Evolutionary conservation across 2,113 vertebrate species (phyloP).

Genomic region (Rhynchomys soricoides): DNA sequence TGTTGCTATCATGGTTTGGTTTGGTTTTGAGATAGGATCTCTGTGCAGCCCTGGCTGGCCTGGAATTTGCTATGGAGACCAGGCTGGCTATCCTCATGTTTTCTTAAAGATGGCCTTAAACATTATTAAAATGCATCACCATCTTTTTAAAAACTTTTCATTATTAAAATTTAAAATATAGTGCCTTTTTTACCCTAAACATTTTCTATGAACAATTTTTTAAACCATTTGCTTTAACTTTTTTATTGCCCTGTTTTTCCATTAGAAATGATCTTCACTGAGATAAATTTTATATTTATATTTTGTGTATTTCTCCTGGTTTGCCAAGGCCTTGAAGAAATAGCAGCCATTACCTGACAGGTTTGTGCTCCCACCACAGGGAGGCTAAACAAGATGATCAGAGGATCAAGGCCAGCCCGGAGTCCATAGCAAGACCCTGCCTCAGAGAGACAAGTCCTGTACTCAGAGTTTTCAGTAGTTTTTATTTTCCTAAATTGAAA

Average conservation of each 20-base stretch:
- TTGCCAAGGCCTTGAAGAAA: constrained; percentile 17
- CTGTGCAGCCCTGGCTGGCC: not conserved
- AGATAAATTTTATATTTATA: not conserved
- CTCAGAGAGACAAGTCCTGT: not conserved
- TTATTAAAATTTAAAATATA: constrained; percentile 54
- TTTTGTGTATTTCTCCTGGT: constrained; percentile 32
- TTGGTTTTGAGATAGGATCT: not conserved
- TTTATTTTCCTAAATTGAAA: constrained; percentile 41
- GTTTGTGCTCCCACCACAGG: not conserved
- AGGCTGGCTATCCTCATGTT: not conserved
- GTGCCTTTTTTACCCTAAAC: not conserved
- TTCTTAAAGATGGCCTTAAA: constrained; percentile 24
- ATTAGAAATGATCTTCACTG: not conserved
- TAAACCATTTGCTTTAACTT: constrained; percentile 44
- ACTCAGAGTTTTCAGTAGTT: constrained; percentile 27
- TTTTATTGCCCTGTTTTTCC: constrained; percentile 19
- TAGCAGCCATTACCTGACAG: not conserved
- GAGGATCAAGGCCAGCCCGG: too few relatives aligned
- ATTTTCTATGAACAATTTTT: constrained; percentile 32
- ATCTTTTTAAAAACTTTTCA: not conserved
- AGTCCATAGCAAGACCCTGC: not conserved
- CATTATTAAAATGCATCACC: not conserved
- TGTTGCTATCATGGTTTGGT: not conserved
- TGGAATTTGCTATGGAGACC: not conserved
- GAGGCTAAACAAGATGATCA: not conserved